A percentile compares a stretch with the other conserved stretches of the same genome.
These are phyloP conservation scores for Eubasilissa regina DNA, from an alignment of 1,140 invertebrate genomes.

Conservation along the genomic window DNA sequence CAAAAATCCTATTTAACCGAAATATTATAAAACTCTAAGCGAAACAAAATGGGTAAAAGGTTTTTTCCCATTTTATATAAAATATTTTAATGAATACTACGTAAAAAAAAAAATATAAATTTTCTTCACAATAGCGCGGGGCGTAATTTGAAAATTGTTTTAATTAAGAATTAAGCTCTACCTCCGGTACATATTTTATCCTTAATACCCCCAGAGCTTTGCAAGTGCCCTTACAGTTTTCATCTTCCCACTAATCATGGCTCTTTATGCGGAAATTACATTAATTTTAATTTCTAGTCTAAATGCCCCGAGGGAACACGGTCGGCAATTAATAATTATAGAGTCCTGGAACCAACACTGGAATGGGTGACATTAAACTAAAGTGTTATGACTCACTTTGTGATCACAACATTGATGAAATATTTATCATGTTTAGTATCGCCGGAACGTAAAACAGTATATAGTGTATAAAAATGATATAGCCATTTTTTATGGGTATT, in stretches of 20 bases:
- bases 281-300: constrained; percentile 5
- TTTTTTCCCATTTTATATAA: background rate
- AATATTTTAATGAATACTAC: background rate
- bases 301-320: background rate
- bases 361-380: too few species aligned
- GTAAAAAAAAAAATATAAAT: background rate
- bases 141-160: constrained; percentile 6
- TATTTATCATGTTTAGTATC: too few species aligned
- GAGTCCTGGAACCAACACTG: too few species aligned
- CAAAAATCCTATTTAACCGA: too few species aligned
- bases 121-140: background rate
- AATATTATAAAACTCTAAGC: too few species aligned
- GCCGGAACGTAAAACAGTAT: too few species aligned
- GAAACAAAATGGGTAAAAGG: background rate
- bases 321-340: background rate
- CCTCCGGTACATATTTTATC: background rate
- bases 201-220: background rate
- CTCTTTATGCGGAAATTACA: constrained; percentile 13
- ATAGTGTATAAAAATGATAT: too few species aligned
- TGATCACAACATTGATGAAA: too few species aligned
- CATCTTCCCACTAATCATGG: constrained; percentile 6
- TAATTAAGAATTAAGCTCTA: constrained; percentile 3
- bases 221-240: background rate
- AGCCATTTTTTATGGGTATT: too few species aligned
- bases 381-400: too few species aligned